Conservation (phyloP, 2,797 vertebrate species). For the Leuciscus waleckii region DNA sequence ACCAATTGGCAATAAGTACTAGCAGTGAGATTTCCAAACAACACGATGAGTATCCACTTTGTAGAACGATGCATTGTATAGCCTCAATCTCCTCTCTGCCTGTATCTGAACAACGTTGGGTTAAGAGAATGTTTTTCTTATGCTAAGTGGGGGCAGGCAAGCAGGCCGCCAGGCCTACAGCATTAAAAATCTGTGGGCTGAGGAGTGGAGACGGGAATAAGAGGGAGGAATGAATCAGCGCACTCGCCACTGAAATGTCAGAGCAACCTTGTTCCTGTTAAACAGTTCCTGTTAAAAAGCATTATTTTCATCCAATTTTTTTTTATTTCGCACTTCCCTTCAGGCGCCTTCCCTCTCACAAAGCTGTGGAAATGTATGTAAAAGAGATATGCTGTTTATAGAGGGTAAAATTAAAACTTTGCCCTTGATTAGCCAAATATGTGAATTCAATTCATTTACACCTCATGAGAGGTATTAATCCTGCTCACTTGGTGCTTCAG, state of each 20-base stretch:
- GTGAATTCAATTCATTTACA: slow-evolving; percentile 39
- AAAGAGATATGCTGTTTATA: slow-evolving; percentile 39
- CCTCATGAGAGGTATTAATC: slow-evolving; percentile 42
- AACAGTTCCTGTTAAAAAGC: slow-evolving; percentile 34
- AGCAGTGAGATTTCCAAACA: slow-evolving; percentile 4
- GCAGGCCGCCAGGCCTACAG: slow-evolving; percentile 34
- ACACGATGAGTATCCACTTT: slow-evolving; percentile 25
- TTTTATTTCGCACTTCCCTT: not conserved
- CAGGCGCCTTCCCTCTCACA: not conserved
- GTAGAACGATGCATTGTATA: not conserved
- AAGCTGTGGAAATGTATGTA: slow-evolving; percentile 15
- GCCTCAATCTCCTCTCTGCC: slow-evolving; percentile 29
- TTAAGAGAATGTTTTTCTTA: slow-evolving; percentile 50
- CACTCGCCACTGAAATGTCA: slow-evolving; percentile 46
- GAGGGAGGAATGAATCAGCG: slow-evolving; percentile 50
- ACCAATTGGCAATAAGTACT: not conserved
- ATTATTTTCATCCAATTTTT: slow-evolving; percentile 31
- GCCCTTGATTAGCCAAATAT: slow-evolving; percentile 44
- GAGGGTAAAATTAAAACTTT: slow-evolving; percentile 31
- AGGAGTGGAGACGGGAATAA: slow-evolving; percentile 33
- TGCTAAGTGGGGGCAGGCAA: slow-evolving; percentile 52
- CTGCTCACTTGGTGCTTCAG: slow-evolving; percentile 27
- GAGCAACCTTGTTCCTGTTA: slow-evolving; percentile 44
- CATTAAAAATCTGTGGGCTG: slow-evolving; percentile 32
- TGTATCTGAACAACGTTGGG: slow-evolving; percentile 1